Evolutionary conservation across 2,797 vertebrate species (phyloP), one percentile per base, ranked within the genome.

Genomic region (Antennarius maculatus): DNA sequence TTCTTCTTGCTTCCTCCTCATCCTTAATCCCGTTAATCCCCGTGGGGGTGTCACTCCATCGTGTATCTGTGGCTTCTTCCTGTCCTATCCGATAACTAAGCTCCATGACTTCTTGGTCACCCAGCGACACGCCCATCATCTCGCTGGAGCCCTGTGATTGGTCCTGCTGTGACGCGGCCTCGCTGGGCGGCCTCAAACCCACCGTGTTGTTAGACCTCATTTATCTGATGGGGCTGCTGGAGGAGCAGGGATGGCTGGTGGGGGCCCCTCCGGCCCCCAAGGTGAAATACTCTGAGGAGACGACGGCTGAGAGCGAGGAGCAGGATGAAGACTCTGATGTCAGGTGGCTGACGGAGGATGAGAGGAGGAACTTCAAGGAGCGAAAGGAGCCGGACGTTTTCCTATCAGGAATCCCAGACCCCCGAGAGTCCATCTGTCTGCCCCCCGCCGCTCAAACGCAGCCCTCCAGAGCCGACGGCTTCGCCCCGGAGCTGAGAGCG

Each of bases 61-160:
- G 68, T 88, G 66, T 90, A 79, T 87, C 83, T 90, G 80, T 92
- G 86, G 86, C 66, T 89, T 86, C 82, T 86, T 77, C 80, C 71
- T 79, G 71, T 80, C 87, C 80, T 74, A 85, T 58, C 80, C 79
- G 84, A 91, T 92, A 92, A 92, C 88, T 90, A 92, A 94, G 93
- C 93, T 94, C 92, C 93, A 92, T 94, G 90, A 94, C 93, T 94
- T 95, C 93, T 94, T 94, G 94, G 93, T 95, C 94, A 94, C 94
- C 94, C 89, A 95, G 94, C 82, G 94, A 95, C 88, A 92, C 91
- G 2, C 91, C 92, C 0, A 91, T 94, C 74, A 77, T 89, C 61
- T 93, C 92, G 3, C 69, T 95, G 92, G 94, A 95, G 85, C 91
- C 94, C 11, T 93, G 90, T 9, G 89, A 90, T 41, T 73, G 81